A percentile compares a stretch with the other conserved stretches of the same genome.
These are phyloP conservation scores for Scalopus aquaticus DNA, from an alignment of 2,113 vertebrate species.

Conservation along the genomic window DNA sequence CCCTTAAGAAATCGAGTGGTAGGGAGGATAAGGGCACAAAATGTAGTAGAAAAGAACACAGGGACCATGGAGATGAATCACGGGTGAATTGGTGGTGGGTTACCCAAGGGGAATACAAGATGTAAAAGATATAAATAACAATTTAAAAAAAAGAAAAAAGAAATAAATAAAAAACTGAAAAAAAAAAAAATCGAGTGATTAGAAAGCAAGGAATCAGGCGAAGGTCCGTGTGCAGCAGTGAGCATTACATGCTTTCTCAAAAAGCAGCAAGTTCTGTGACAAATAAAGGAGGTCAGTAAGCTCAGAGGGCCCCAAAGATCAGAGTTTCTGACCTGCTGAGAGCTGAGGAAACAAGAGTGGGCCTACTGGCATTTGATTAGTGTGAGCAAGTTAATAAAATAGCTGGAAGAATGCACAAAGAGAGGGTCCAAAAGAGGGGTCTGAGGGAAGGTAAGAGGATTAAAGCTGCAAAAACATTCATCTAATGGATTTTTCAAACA, in stretches of 20 bases:
- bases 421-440: not conserved
- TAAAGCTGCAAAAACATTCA: conserved; percentile 72
- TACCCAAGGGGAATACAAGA: no score
- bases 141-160: no score
- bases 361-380: conserved; percentile 45
- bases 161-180: no score
- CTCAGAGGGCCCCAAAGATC: not conserved
- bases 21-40: no score
- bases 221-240: not conserved
- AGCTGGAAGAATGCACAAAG: conserved; percentile 33
- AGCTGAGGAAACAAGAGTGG: not conserved
- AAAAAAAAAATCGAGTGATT: no score
- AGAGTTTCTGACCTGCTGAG: not conserved
- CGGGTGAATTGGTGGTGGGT: no score
- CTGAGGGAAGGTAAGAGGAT: conserved; percentile 49
- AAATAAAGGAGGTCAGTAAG: not conserved
- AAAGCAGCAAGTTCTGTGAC: not conserved
- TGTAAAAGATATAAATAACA: no score
- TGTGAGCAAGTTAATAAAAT: conserved; percentile 40
- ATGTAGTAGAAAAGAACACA: no score
- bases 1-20: conserved; percentile 2
- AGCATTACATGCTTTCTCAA: not conserved
- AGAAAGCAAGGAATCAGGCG: not conserved
- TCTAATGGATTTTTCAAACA: conserved; percentile 78
- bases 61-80: no score